Evolutionary conservation across 2,888 invertebrate species (phyloP), one percentile per base, ranked within the genome.

Genomic region (Lycia hirtaria): DNA sequence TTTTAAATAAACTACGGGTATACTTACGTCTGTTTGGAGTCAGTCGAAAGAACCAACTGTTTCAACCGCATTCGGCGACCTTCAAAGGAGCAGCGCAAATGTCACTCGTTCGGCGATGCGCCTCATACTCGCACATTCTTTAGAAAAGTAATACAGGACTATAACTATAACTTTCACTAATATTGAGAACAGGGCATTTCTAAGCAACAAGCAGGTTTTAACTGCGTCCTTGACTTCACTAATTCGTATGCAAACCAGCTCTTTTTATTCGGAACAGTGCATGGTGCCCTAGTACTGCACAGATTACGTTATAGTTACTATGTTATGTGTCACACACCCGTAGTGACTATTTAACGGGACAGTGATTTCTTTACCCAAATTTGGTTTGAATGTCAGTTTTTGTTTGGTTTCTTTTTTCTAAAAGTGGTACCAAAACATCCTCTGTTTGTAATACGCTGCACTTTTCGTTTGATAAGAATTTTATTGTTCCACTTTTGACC

Each of bases 201-300:
- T n/a, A 50, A 64, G 45, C 30, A 53, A 43, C 14, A 17, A 55
- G 19, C 48, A 30, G 55, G 57, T 49, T 56, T 33, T 60, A 59
- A 62, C 12, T 30, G 60, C 60, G 61, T 61, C 67, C 67, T 65
- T 62, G 67, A 58, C 44, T 63, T 41, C 26, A 52, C 55, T 30
- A 44, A 58, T 20, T 56, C 20, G 17, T 60, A 60, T 40, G 59
- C 65, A 43, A 41, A 30, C 24, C 24, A 35, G 9, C 20, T 38
- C 47, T 35, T 56, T 59, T 47, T 77, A 83, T 81, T 76, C 76
- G 71, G 76, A 59, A 56, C 76, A 79, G 76, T 69, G 72, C 73
- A 73, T 57, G 43, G 20, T 52, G 69, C 40, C 72, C 73, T 65
- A 65, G 64, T 69, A 68, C 53, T 59, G 28, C 41, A 26, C 41